Evolutionary conservation across 2,113 vertebrate species (phyloP).

Genomic region (Gymnobelideus leadbeateri): DNA sequence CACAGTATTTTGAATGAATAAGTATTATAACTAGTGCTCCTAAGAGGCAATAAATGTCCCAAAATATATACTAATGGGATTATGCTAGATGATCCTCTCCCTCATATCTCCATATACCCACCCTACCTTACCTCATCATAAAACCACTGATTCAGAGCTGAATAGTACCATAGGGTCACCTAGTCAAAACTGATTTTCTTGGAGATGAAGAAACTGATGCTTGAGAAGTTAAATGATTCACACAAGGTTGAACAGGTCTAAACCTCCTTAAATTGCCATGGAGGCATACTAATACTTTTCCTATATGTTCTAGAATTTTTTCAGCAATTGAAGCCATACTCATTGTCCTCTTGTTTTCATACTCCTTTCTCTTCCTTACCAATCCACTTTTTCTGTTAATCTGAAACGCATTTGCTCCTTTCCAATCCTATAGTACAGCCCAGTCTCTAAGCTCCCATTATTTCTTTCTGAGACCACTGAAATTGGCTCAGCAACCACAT

Average conservation of each 20-base stretch:
- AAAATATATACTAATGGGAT: neutral
- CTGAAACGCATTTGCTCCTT: neutral
- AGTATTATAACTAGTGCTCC: neutral
- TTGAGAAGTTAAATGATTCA: neutral
- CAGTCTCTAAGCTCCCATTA: neutral
- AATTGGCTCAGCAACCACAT: neutral
- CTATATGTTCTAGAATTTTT: neutral
- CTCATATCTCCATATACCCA: neutral
- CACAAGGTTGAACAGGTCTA: neutral
- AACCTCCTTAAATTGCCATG: neutral
- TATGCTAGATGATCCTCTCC: neutral
- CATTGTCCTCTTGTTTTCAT: neutral
- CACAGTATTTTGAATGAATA: neutral
- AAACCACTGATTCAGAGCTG: neutral
- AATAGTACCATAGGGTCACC: neutral
- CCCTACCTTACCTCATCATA: neutral
- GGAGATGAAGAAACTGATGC: neutral
- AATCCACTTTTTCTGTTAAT: neutral
- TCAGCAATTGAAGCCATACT: neutral
- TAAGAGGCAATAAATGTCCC: neutral
- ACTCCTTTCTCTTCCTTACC: neutral
- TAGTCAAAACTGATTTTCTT: neutral
- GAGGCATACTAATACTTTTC: neutral
- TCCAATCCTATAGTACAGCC: neutral
- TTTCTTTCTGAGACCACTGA: neutral